Conservation (phyloP, 2,888 invertebrate genomes). For the Noctuana brunneofusca region DNA sequence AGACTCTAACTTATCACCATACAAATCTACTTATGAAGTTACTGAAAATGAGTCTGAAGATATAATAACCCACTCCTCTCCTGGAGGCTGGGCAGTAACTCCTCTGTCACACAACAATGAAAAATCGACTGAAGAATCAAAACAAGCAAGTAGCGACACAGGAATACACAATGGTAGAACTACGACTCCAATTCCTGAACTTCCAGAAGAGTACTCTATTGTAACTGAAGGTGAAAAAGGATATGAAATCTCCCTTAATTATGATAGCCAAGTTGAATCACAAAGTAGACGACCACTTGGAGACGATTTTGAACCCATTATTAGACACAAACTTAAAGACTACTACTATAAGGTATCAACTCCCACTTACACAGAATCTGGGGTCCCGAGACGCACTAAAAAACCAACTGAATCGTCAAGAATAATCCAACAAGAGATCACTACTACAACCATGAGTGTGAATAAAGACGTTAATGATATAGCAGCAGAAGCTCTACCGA, state of each 20-base stretch:
- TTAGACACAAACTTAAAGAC: constrained; percentile 71
- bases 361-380: constrained; percentile 63
- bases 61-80: constrained; percentile 59
- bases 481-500: constrained; percentile 66
- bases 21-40: constrained; percentile 71
- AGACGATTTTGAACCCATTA: constrained; percentile 75
- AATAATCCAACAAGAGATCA: constrained; percentile 44
- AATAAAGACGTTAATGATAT: constrained; percentile 56
- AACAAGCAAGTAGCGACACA: constrained; percentile 48
- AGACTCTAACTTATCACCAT: constrained; percentile 45
- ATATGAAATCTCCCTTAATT: constrained; percentile 70
- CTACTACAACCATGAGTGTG: constrained; percentile 43
- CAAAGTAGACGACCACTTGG: constrained; percentile 75
- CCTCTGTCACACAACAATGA: constrained; percentile 57
- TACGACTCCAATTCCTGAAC: constrained; percentile 58
- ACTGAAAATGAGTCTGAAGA: constrained; percentile 69
- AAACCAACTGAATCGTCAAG: constrained; percentile 59
- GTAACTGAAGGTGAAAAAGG: constrained; percentile 72
- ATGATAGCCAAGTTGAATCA: constrained; percentile 69
- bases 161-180: constrained; percentile 46
- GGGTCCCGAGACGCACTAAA: constrained; percentile 65
- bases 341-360: constrained; percentile 77
- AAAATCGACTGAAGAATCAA: constrained; percentile 56
- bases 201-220: constrained; percentile 69
- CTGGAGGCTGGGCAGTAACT: constrained; percentile 64